Conservation (phyloP, 1,140 invertebrate genomes). For the Penaeus japonicus region DNA sequence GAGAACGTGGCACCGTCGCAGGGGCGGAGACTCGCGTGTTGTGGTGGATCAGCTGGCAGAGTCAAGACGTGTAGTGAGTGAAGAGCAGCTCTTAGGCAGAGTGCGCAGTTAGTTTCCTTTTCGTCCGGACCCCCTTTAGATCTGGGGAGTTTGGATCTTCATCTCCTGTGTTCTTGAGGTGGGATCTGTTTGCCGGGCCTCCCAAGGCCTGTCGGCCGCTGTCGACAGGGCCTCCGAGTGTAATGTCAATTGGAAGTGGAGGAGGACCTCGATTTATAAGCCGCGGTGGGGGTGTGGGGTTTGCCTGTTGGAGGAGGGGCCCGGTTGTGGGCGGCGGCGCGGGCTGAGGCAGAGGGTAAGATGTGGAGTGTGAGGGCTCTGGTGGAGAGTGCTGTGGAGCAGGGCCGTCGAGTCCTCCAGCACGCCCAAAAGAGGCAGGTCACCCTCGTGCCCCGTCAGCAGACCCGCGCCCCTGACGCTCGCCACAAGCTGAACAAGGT, state of each 20-base stretch:
- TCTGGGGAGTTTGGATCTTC: too few relatives aligned
- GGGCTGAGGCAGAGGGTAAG: conserved; percentile 34
- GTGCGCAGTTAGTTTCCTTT: not conserved
- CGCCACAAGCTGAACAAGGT: conserved; percentile 51
- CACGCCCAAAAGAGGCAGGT: not conserved
- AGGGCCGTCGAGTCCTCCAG: conserved; percentile 37
- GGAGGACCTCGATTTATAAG: not conserved
- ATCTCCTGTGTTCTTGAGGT: too few relatives aligned
- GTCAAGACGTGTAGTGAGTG: too few relatives aligned
- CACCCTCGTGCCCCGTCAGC: not conserved
- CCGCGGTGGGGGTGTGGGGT: not conserved
- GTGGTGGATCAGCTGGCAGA: conserved; percentile 18
- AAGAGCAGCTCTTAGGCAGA: too few relatives aligned
- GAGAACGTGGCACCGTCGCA: not conserved
- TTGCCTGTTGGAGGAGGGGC: not conserved
- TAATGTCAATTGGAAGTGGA: not conserved
- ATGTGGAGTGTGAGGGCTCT: conserved; percentile 47
- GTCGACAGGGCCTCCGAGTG: not conserved
- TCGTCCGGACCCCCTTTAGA: not conserved
- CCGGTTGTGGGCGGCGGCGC: conserved; percentile 48
- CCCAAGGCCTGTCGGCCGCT: too few relatives aligned
- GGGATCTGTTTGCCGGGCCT: too few relatives aligned
- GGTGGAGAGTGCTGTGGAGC: conserved; percentile 42
- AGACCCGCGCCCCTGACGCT: not conserved
- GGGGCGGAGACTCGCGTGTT: not conserved